Evolutionary conservation across 2,888 invertebrate species (phyloP).

Genomic region (Caenorhabditis sp.): DNA sequence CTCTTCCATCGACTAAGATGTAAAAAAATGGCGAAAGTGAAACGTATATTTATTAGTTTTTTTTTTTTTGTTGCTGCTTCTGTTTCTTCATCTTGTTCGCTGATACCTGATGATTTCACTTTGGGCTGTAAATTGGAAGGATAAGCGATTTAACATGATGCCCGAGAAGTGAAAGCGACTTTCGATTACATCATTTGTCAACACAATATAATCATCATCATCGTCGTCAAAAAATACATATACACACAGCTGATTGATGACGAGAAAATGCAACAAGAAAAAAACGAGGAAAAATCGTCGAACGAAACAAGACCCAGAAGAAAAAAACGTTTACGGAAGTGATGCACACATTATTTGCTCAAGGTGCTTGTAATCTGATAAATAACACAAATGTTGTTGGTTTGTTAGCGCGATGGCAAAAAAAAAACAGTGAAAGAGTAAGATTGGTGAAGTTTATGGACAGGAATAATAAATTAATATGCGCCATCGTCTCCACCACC

Average conservation of each 20-base stretch:
- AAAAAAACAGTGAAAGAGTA: slow-evolving; percentile 1
- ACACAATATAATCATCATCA: no score
- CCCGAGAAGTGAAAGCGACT: slow-evolving; percentile 18
- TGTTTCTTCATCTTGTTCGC: no score
- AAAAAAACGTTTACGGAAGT: neutral
- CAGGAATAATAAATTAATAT: slow-evolving; percentile 24
- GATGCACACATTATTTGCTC: neutral
- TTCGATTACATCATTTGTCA: neutral
- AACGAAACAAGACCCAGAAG: neutral
- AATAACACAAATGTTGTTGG: neutral
- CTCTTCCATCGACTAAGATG: neutral
- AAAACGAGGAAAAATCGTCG: neutral
- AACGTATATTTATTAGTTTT: slow-evolving; percentile 34
- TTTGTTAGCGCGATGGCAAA: neutral
- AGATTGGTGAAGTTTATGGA: no score
- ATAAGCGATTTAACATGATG: slow-evolving; percentile 11
- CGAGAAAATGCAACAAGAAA: neutral
- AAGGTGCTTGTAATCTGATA: neutral
- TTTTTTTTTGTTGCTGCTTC: neutral
- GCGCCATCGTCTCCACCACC: slow-evolving; percentile 53
- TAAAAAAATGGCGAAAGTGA: slow-evolving; percentile 1
- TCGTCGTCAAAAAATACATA: no score
- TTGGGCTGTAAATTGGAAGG: slow-evolving; percentile 2
- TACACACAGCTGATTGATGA: neutral
- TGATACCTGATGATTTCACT: slow-evolving; percentile 15